Evolutionary conservation across 2,888 invertebrate species (phyloP).

Genomic region (Philopedon plagiatum): DNA sequence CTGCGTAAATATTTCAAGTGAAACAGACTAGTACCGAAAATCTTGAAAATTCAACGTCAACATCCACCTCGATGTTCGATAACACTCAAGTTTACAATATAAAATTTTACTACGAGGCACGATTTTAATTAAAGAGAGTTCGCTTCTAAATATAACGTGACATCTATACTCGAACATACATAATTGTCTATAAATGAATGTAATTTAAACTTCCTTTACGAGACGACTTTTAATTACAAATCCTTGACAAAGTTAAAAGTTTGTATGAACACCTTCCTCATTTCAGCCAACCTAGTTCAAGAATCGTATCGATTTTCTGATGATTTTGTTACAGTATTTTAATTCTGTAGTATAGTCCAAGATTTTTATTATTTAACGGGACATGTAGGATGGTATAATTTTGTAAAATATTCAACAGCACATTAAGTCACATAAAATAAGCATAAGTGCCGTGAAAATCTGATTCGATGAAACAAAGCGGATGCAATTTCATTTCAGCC

Average conservation of each 20-base stretch:
- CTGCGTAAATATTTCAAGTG: too few relatives aligned
- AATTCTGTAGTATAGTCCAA: too few relatives aligned
- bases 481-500: too few relatives aligned
- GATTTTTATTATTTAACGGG: too few relatives aligned
- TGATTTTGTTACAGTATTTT: neutral
- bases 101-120: neutral
- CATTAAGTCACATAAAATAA: too few relatives aligned
- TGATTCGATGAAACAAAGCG: too few relatives aligned
- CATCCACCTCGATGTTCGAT: too few relatives aligned
- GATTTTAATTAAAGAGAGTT: constrained; percentile 1
- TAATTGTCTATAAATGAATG: constrained; percentile 16
- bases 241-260: constrained; percentile 27
- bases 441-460: too few relatives aligned
- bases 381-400: too few relatives aligned
- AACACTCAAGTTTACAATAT: neutral
- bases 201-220: constrained; percentile 6
- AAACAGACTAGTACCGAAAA: too few relatives aligned
- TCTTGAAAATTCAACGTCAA: too few relatives aligned
- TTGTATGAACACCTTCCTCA: constrained; percentile 35
- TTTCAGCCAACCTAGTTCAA: constrained; percentile 19
- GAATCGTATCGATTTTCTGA: constrained; percentile 27
- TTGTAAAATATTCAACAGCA: too few relatives aligned
- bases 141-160: neutral
- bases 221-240: constrained; percentile 39
- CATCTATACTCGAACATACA: constrained; percentile 12